These are phyloP conservation scores for Bombus waltoni DNA, from an alignment of 1,140 invertebrate species.

Conservation along the genomic window DNA sequence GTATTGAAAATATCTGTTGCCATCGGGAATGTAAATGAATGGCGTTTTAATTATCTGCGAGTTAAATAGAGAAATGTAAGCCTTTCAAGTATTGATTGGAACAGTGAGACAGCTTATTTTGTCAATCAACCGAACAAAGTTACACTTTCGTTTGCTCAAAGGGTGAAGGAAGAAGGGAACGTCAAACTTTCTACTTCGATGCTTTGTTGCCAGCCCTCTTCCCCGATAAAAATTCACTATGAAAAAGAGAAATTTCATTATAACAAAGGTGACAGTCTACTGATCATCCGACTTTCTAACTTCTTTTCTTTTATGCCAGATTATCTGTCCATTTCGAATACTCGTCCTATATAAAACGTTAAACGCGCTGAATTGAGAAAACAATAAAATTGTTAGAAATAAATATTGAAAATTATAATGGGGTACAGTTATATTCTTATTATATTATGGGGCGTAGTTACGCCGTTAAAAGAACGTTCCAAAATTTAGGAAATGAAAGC, in stretches of 20 bases:
- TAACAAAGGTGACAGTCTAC: neutral
- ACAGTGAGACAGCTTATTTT: neutral
- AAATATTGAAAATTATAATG: neutral
- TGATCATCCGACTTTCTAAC: neutral
- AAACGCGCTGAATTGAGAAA: neutral
- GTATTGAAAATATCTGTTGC: neutral
- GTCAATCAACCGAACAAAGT: neutral
- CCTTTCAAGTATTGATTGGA: neutral
- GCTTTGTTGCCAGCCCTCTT: neutral
- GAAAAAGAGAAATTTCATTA: neutral
- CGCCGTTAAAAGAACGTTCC: no score
- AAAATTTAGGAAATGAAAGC: neutral
- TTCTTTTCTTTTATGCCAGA: neutral
- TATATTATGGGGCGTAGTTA: no score
- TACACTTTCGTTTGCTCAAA: neutral
- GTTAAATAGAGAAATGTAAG: neutral
- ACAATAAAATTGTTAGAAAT: neutral
- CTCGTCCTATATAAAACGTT: neutral
- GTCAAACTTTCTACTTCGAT: neutral
- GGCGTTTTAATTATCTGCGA: neutral
- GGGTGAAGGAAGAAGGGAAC: neutral
- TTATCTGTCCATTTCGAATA: neutral
- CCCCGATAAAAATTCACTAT: neutral
- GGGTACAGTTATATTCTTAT: no score
- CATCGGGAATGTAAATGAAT: neutral